phyloP scores from a whole-genome alignment of 2,888 invertebrate genomes.

The Lycaena phlaeas region DNA sequence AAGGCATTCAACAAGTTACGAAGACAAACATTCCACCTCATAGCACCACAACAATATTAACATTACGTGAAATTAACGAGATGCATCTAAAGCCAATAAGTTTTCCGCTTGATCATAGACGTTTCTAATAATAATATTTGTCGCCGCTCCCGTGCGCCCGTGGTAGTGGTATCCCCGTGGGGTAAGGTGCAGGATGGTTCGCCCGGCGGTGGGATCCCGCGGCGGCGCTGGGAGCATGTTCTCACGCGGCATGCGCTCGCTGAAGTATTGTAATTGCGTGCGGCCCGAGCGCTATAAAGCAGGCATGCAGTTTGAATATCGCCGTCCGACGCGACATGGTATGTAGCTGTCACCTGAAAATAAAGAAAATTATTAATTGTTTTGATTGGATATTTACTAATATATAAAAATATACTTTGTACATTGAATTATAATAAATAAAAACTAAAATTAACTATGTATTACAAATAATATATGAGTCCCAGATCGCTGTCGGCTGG shows the following conservation, averaged over 20 bases:
- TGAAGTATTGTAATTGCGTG: conserved; percentile 40
- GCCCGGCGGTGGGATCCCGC: background rate
- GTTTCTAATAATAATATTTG: conserved; percentile 37
- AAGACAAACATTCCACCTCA: too few relatives aligned
- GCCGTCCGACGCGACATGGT: conserved; percentile 18
- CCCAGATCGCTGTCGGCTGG: too few relatives aligned
- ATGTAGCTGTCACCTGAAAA: conserved; percentile 21
- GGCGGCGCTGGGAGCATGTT: conserved; percentile 23
- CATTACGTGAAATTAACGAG: conserved; percentile 12
- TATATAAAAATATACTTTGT: too few relatives aligned
- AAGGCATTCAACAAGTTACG: too few relatives aligned
- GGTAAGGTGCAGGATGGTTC: conserved; percentile 4
- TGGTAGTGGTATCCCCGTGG: background rate
- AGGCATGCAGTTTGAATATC: conserved; percentile 34
- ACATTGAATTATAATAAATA: too few relatives aligned
- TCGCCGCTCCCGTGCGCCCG: conserved; percentile 10
- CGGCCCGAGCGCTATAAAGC: conserved; percentile 34
- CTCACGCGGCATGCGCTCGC: conserved; percentile 29
- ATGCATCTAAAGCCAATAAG: conserved; percentile 10
- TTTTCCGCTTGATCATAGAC: conserved; percentile 21
- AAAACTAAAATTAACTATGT: too few relatives aligned
- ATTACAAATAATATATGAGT: too few relatives aligned
- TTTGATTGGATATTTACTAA: too few relatives aligned
- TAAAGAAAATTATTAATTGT: background rate
- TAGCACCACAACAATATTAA: background rate